Percentiles rank a stretch among this genome's conserved stretches.
Evolutionary conservation across 2,888 invertebrate species (phyloP).

Genomic region (Neoitamus cyanurus): DNA sequence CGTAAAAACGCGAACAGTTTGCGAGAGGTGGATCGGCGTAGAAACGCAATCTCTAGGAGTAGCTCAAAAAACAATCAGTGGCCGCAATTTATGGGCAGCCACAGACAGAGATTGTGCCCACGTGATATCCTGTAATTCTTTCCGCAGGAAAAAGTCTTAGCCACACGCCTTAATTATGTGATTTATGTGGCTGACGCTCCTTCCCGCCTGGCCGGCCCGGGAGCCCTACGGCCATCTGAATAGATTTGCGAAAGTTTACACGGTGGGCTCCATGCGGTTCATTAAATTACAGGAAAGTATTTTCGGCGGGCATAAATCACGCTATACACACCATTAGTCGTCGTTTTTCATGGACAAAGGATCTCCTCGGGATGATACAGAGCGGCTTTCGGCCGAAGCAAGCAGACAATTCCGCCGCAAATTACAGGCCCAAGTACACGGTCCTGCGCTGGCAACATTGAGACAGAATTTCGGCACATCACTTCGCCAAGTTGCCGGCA

Average conservation of each 20-base stretch:
- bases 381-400: not conserved
- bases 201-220: not conserved
- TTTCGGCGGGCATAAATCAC: conserved; percentile 39
- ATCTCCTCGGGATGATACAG: conserved; percentile 17
- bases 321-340: conserved; percentile 39
- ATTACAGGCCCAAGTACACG: conserved; percentile 17
- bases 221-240: not conserved
- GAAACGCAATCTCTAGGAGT: conserved; percentile 31
- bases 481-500: conserved; percentile 2
- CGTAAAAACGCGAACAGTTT: not conserved
- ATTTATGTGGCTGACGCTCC: conserved; percentile 13
- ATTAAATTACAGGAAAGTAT: conserved; percentile 42
- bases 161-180: conserved; percentile 41
- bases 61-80: conserved; percentile 43
- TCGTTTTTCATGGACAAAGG: conserved; percentile 41
- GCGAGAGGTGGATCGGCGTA: not conserved
- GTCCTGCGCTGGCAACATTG: conserved; percentile 1
- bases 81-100: conserved; percentile 35
- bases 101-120: conserved; percentile 26
- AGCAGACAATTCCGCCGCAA: conserved; percentile 23
- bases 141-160: conserved; percentile 30
- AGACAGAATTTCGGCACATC: conserved; percentile 32
- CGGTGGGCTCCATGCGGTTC: conserved; percentile 37
- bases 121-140: conserved; percentile 34
- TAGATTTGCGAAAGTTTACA: conserved; percentile 42